phyloP scores from a whole-genome alignment of 2,888 invertebrate species.

The Dasypolia templi region DNA sequence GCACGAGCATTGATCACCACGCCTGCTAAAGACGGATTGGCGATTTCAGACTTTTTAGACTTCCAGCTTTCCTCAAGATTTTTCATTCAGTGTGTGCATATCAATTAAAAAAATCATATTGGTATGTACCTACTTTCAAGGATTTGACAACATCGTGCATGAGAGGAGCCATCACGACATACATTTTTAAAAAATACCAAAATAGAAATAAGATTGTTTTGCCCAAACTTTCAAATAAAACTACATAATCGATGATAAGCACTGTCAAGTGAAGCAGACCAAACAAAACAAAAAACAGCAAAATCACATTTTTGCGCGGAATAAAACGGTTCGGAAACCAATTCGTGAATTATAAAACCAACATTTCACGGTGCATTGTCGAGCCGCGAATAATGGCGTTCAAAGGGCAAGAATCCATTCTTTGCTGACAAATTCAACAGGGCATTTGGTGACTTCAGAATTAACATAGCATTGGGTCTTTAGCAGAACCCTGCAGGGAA shows the following conservation, averaged over 20 bases:
- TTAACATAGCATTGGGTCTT: slow-evolving; percentile 85
- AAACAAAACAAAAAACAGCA: not conserved
- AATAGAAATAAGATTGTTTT: not conserved
- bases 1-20: too few species aligned
- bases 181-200: not conserved
- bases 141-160: too few species aligned
- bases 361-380: slow-evolving; percentile 58
- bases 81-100: too few species aligned
- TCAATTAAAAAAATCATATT: too few species aligned
- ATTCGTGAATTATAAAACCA: slow-evolving; percentile 46
- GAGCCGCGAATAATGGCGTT: slow-evolving; percentile 76
- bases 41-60: too few species aligned
- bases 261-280: not conserved
- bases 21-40: too few species aligned
- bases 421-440: slow-evolving; percentile 79
- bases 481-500: slow-evolving; percentile 87
- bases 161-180: too few species aligned
- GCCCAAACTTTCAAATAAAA: not conserved
- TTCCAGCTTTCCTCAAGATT: too few species aligned
- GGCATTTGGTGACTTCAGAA: slow-evolving; percentile 85
- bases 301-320: slow-evolving; percentile 3
- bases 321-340: slow-evolving; percentile 17
- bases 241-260: not conserved
- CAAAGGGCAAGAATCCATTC: slow-evolving; percentile 81
- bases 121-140: too few species aligned